phyloP scores from a whole-genome alignment of 2,888 invertebrate species.

The Lasioglossum leucozonium region DNA sequence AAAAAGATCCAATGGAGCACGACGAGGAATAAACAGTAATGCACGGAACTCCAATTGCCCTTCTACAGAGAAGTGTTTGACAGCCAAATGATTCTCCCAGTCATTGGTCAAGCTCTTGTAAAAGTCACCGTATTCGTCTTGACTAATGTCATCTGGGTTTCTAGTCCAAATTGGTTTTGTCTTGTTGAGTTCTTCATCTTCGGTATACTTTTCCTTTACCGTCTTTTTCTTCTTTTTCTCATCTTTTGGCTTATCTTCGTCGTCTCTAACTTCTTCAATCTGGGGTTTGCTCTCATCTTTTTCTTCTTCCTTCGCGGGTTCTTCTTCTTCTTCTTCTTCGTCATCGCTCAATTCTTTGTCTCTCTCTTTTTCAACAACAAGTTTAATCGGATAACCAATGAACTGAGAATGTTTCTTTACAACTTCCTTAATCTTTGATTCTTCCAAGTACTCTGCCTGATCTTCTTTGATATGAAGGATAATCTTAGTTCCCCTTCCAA shows the following conservation, averaged over 20 bases:
- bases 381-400: constrained; percentile 99
- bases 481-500: constrained; percentile 97
- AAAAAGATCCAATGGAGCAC: constrained; percentile 98
- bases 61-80: constrained; percentile 97
- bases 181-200: constrained; percentile 99
- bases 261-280: constrained; percentile 90
- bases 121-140: constrained; percentile 99
- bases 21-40: constrained; percentile 94
- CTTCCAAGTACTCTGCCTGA: constrained; percentile 97
- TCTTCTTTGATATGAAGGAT: constrained; percentile 98
- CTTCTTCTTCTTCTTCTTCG: constrained; percentile 88
- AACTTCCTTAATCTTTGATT: constrained; percentile 97
- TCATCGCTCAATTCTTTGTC: constrained; percentile 98
- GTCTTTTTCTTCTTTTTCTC: constrained; percentile 97
- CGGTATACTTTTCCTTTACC: constrained; percentile 98
- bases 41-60: constrained; percentile 98
- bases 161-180: constrained; percentile 99
- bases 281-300: constrained; percentile 89
- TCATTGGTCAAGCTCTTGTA: constrained; percentile 99
- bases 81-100: constrained; percentile 99
- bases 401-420: constrained; percentile 99
- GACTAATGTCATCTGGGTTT: constrained; percentile 97
- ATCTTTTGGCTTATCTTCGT: constrained; percentile 88
- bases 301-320: constrained; percentile 88
- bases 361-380: constrained; percentile 97